A percentile compares a stretch with the other conserved stretches of the same genome.
phyloP scores from a whole-genome alignment of 2,113 vertebrate species.

The Hypocryptadius cinnamomeus region DNA sequence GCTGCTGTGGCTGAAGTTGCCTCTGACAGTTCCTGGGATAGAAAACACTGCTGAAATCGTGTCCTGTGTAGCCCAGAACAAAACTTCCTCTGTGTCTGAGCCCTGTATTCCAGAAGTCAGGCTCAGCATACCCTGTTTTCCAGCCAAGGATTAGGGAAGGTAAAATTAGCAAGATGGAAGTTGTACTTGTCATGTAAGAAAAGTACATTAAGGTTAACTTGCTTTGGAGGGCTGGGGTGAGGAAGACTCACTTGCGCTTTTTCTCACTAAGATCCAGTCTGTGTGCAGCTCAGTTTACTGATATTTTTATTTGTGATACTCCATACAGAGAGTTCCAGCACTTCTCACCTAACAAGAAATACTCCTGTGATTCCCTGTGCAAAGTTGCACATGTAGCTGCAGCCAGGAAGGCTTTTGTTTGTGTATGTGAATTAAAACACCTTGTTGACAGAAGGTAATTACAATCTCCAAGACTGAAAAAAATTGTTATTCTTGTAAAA shows the following conservation, averaged over 20 bases:
- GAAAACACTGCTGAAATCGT: background rate
- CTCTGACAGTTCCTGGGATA: background rate
- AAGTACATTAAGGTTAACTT: background rate
- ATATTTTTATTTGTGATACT: background rate
- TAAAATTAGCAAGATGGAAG: background rate
- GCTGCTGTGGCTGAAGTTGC: background rate
- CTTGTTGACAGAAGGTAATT: background rate
- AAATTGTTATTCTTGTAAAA: background rate
- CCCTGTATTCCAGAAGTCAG: background rate
- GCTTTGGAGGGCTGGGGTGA: background rate
- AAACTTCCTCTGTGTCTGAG: background rate
- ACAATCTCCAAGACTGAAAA: background rate
- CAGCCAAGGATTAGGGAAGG: background rate
- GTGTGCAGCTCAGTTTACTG: background rate
- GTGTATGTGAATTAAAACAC: background rate
- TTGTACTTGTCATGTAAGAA: background rate
- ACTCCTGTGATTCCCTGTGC: background rate
- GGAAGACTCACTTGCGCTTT: background rate
- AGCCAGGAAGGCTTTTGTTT: background rate
- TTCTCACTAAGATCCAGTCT: background rate
- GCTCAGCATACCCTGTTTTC: background rate
- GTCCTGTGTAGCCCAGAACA: background rate
- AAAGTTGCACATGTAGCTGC: accelerated
- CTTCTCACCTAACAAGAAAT: background rate
- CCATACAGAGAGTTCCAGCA: background rate